Evolutionary conservation across 2,888 invertebrate genomes (phyloP).

Genomic region (Thymelicus acteon): DNA sequence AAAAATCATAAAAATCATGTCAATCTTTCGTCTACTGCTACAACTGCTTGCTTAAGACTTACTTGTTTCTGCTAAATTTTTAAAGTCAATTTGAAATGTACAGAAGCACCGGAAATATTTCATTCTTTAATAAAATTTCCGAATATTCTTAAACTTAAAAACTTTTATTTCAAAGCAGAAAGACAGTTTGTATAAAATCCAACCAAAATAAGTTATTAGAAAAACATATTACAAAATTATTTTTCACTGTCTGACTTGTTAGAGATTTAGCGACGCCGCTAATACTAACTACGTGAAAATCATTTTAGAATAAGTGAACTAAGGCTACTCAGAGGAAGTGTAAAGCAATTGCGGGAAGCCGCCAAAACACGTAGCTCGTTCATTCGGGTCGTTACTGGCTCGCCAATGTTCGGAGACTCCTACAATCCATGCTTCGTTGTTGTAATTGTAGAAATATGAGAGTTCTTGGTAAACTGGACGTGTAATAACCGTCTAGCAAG

Average conservation of each 20-base stretch:
- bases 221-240: no score
- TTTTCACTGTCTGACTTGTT: not conserved
- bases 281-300: conserved; percentile 28
- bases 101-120: no score
- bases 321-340: conserved; percentile 55
- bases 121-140: no score
- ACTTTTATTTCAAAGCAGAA: no score
- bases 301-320: conserved; percentile 42
- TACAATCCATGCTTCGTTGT: conserved; percentile 39
- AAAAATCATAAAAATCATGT: no score
- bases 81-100: no score
- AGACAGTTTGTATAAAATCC: no score
- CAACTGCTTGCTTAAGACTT: no score
- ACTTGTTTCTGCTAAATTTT: no score
- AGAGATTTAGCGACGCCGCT: not conserved
- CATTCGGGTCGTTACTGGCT: conserved; percentile 68
- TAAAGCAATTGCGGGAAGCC: conserved; percentile 71
- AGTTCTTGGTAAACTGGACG: conserved; percentile 62
- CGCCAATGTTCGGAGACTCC: conserved; percentile 60
- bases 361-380: conserved; percentile 81
- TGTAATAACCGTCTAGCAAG: conserved; percentile 68
- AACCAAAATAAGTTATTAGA: not conserved
- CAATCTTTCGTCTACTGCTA: no score
- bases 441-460: conserved; percentile 46
- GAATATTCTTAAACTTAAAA: no score